Evolutionary conservation across 2,797 vertebrate species (phyloP).

Genomic region (Paramormyrops hopkinsi): DNA sequence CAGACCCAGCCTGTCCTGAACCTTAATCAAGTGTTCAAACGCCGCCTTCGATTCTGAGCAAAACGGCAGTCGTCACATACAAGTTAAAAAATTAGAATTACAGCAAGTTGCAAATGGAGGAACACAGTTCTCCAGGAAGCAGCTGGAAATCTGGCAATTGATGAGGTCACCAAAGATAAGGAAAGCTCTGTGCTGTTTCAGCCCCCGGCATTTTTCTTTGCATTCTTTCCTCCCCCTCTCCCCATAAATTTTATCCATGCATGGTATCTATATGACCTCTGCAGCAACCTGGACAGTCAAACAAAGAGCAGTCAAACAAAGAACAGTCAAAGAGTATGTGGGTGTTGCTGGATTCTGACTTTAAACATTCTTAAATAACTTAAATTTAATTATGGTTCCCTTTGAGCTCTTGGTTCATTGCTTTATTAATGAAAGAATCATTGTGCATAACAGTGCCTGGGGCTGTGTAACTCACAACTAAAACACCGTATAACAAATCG

Average conservation of each 20-base stretch:
- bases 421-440: conserved; percentile 19
- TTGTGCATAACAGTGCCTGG: not conserved
- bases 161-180: conserved; percentile 24
- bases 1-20: not conserved
- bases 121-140: conserved; percentile 7
- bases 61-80: not conserved
- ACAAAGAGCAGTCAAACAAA: not conserved
- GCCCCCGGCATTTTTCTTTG: conserved; percentile 26
- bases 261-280: conserved; percentile 10
- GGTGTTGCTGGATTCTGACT: not conserved
- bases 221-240: conserved; percentile 23
- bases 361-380: conserved; percentile 16
- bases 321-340: not conserved
- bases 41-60: not conserved
- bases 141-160: conserved; percentile 15
- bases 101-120: not conserved
- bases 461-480: not conserved
- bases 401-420: not conserved
- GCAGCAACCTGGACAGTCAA: not conserved
- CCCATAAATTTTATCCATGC: conserved; percentile 19
- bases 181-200: conserved; percentile 19
- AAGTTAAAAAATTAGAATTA: not conserved
- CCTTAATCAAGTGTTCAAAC: not conserved
- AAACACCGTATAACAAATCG: not conserved
- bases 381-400: conserved; percentile 1